Evolutionary conservation across 2,797 vertebrate genomes (phyloP), one percentile per base, ranked within the genome.

Genomic region (Chelon auratus): DNA sequence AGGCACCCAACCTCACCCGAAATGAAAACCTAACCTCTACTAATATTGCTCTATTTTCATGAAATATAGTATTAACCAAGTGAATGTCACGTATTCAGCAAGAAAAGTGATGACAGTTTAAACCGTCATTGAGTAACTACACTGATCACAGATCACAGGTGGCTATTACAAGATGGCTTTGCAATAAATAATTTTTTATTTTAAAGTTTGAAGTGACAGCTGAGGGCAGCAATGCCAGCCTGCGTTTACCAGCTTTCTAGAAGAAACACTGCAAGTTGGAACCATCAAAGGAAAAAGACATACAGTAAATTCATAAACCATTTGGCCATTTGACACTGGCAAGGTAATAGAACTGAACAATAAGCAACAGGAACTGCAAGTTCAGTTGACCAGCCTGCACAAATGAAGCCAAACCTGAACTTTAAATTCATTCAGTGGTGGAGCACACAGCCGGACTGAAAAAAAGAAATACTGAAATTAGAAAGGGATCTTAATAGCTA

Each of bases 141-240:
- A 47, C 50, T 45, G 50, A 65, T 64, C 62, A 61, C 5, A n/a
- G 4, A 56, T 62, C 37, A 3, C 40, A 20, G 10, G 2, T 26
- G 24, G 24, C 24, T 26, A 26, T 26, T 1, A 10, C 52, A 45
- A 39, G 33, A 58, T 78, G 1, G 8, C 56, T 45, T 57, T 62
- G 51, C 42, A 36, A 62, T 45, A 43, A 72, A 75, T 26, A 57
- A 70, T 68, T 43, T 18, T 62, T 76, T 48, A 50, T 37, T 62
- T 56, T 45, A 30, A 56, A 45, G 61, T 73, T 69, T 52, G 40
- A 51, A 30, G 30, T 63, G 53, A 62, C 62, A 33, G 30, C 30
- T 1, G 30, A 33, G 30, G 5, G 30, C 30, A 33, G 30, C 30
- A 33, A 33, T 33, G 5, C 6, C 30, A 33, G 30, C 30, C 30